Conservation (phyloP, 1,140 invertebrate species). For the Rhyacophila brunnea region DNA sequence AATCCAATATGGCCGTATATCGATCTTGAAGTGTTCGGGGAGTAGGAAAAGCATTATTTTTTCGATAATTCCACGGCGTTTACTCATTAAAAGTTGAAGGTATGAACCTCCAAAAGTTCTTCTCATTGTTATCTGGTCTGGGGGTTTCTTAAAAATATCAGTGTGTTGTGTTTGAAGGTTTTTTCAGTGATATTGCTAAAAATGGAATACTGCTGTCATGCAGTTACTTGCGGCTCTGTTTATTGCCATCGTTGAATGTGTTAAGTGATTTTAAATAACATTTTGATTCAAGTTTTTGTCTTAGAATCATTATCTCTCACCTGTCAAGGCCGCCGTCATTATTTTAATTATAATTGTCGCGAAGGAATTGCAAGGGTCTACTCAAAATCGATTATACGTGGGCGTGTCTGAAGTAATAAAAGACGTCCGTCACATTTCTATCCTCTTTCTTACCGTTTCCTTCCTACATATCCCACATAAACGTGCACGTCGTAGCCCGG, state of each 20-base stretch:
- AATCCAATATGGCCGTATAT: conserved; percentile 23
- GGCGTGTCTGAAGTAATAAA: conserved; percentile 21
- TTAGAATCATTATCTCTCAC: not conserved
- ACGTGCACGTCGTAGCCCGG: too few relatives aligned
- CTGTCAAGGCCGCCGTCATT: conserved; percentile 6
- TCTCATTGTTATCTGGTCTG: not conserved
- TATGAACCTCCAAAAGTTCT: not conserved
- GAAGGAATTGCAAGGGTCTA: conserved; percentile 6
- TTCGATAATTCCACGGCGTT: conserved; percentile 12
- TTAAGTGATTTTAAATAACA: conserved; percentile 2
- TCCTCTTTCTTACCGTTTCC: not conserved
- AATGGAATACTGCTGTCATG: conserved; percentile 24
- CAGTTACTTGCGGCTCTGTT: conserved; percentile 7
- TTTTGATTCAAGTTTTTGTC: too few relatives aligned
- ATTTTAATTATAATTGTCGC: conserved; percentile 17
- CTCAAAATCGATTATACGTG: conserved; percentile 30
- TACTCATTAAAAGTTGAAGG: conserved; percentile 4
- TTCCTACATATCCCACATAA: too few relatives aligned
- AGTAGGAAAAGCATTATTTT: conserved; percentile 22
- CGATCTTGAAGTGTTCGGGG: conserved; percentile 14
- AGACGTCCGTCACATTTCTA: conserved; percentile 12
- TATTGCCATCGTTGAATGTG: conserved; percentile 7
- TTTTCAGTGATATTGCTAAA: conserved; percentile 17
- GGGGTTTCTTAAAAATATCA: conserved; percentile 15
- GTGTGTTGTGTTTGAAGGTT: conserved; percentile 12